Evolutionary conservation across 2,113 vertebrate species (phyloP).

Genomic region (Rhegmatorhina hoffmannsi): DNA sequence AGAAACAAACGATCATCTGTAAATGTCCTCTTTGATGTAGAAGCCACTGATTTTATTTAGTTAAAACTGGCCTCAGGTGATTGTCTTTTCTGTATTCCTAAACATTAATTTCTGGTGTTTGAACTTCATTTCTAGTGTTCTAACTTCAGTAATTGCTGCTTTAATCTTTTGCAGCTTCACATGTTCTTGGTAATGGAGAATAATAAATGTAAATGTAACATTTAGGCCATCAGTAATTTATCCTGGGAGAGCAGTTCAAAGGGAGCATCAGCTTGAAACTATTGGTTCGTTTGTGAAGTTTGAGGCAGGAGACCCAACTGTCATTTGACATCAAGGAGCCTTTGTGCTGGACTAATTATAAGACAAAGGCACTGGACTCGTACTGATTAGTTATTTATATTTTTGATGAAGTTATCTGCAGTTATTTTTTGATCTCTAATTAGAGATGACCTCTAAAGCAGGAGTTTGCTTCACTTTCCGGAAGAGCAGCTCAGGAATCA

Average conservation of each 20-base stretch:
- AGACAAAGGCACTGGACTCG: slow-evolving; percentile 28
- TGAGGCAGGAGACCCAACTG: slow-evolving; percentile 51
- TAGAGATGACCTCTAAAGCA: slow-evolving; percentile 58
- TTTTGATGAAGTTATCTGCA: slow-evolving; percentile 48
- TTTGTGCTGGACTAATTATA: slow-evolving; percentile 49
- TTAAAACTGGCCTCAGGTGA: background rate
- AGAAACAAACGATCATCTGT: background rate
- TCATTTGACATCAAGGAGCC: slow-evolving; percentile 63
- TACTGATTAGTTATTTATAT: slow-evolving; percentile 56
- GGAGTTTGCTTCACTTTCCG: slow-evolving; percentile 28
- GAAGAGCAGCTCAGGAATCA: slow-evolving; percentile 39
- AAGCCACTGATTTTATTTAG: background rate
- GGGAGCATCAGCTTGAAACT: slow-evolving; percentile 59
- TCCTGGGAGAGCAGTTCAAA: slow-evolving; percentile 73
- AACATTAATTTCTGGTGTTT: slow-evolving; percentile 40
- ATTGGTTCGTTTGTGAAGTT: slow-evolving; percentile 57
- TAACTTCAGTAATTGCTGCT: slow-evolving; percentile 60
- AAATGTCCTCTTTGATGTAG: background rate
- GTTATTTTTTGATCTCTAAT: slow-evolving; percentile 67
- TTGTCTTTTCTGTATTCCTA: slow-evolving; percentile 40
- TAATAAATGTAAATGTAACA: slow-evolving; percentile 79
- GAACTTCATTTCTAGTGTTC: slow-evolving; percentile 52
- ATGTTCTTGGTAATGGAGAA: slow-evolving; percentile 54
- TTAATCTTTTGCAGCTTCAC: slow-evolving; percentile 65
- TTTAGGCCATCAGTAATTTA: slow-evolving; percentile 73